A percentile compares a stretch with the other conserved stretches of the same genome.
Evolutionary conservation across 2,888 invertebrate species (phyloP).

Genomic region (Tinea pellionella): DNA sequence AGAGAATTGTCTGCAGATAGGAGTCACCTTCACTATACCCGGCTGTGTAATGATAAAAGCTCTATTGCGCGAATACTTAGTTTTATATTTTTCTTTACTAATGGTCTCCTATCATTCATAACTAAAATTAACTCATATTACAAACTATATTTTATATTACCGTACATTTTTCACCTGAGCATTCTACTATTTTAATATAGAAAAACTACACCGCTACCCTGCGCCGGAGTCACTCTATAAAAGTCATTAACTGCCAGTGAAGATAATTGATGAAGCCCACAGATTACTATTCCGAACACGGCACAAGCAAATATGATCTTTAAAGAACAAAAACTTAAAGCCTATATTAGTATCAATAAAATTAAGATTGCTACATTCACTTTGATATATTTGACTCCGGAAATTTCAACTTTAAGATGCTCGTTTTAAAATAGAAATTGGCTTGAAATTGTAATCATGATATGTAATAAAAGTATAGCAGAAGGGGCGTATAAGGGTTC

Average conservation of each 20-base stretch:
- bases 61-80: no score
- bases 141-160: no score
- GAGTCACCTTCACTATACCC: no score
- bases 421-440: not conserved
- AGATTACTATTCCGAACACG: constrained; percentile 46
- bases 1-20: no score
- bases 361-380: not conserved
- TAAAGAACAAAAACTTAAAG: not conserved
- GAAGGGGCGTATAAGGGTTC: constrained; percentile 36
- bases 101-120: no score
- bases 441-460: not conserved
- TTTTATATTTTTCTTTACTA: no score
- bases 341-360: not conserved
- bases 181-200: constrained; percentile 29
- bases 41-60: no score
- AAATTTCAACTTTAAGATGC: not conserved
- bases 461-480: constrained; percentile 45
- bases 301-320: constrained; percentile 21
- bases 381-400: not conserved
- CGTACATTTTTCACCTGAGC: constrained; percentile 3
- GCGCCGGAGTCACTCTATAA: constrained; percentile 52
- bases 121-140: no score
- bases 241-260: constrained; percentile 66
- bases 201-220: constrained; percentile 20
- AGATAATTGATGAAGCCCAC: constrained; percentile 67